A percentile compares a stretch with the other conserved stretches of the same genome.
These are phyloP conservation scores for Megaceryle torquata DNA, from an alignment of 2,113 vertebrate genomes.

Conservation along the genomic window DNA sequence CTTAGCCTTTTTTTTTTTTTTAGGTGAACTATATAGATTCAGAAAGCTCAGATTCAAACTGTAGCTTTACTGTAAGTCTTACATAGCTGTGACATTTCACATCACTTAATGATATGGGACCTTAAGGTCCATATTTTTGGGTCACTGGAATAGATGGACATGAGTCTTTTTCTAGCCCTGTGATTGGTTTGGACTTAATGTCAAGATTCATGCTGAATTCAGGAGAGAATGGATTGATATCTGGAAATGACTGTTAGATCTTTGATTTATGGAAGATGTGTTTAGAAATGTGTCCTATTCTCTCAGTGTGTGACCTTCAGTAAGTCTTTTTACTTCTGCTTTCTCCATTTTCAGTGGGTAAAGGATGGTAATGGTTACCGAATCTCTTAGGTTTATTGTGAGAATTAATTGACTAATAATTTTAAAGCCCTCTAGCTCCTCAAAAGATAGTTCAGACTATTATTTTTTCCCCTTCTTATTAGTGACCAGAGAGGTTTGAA, in stretches of 20 bases:
- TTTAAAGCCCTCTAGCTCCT: constrained; percentile 27
- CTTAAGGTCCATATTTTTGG: neutral
- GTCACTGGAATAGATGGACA: neutral
- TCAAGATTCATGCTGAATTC: neutral
- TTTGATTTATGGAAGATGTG: neutral
- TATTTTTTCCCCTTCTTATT: neutral
- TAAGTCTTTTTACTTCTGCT: neutral
- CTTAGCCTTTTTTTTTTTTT: neutral
- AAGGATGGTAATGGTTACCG: neutral
- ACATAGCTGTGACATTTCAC: neutral
- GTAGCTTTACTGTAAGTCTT: neutral
- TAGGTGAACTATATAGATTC: neutral
- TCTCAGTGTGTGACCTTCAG: neutral
- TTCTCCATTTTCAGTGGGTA: neutral
- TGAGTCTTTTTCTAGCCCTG: neutral
- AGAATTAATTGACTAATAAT: constrained; percentile 31
- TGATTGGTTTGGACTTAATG: neutral
- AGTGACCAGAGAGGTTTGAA: neutral
- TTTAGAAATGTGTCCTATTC: neutral
- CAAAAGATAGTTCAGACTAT: neutral
- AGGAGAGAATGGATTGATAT: neutral
- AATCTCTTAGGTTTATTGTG: neutral
- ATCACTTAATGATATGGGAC: neutral
- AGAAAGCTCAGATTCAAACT: neutral
- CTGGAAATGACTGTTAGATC: neutral